phyloP scores from a whole-genome alignment of 2,888 invertebrate genomes.

The Tipula helvola region DNA sequence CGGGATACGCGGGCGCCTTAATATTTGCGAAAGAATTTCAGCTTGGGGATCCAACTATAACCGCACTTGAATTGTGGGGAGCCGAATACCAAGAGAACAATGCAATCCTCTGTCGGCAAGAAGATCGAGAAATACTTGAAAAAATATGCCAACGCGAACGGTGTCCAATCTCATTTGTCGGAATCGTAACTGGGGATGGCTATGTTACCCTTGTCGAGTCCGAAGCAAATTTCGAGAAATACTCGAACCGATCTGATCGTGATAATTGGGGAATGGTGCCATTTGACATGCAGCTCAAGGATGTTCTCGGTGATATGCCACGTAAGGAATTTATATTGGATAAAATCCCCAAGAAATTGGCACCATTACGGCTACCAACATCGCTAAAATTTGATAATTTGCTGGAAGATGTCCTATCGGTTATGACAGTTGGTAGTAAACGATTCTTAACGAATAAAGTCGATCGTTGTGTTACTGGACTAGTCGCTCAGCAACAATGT shows the following conservation, averaged over 20 bases:
- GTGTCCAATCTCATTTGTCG: constrained; percentile 87
- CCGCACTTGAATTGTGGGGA: constrained; percentile 90
- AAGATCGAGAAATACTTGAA: constrained; percentile 51
- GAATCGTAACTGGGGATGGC: constrained; percentile 79
- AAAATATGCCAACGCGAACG: constrained; percentile 75
- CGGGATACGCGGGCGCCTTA: constrained; percentile 67
- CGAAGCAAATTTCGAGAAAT: constrained; percentile 38
- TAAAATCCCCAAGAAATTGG: constrained; percentile 35
- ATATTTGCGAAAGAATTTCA: constrained; percentile 78
- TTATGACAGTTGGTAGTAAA: constrained; percentile 90
- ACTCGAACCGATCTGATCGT: constrained; percentile 27
- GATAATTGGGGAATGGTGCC: constrained; percentile 45
- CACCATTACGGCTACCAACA: constrained; percentile 43
- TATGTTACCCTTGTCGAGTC: constrained; percentile 57
- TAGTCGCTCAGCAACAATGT: constrained; percentile 96
- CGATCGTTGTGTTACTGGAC: constrained; percentile 73
- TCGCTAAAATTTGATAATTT: constrained; percentile 48
- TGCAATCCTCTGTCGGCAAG: constrained; percentile 66
- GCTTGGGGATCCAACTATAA: constrained; percentile 90
- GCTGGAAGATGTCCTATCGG: constrained; percentile 64
- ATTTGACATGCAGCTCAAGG: constrained; percentile 77
- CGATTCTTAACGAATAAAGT: constrained; percentile 93
- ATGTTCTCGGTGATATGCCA: constrained; percentile 78
- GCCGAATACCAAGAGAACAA: constrained; percentile 97
- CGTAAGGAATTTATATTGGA: constrained; percentile 47